phyloP scores from a whole-genome alignment of 1,140 invertebrate species.

The Pectinophora gossypiella region DNA sequence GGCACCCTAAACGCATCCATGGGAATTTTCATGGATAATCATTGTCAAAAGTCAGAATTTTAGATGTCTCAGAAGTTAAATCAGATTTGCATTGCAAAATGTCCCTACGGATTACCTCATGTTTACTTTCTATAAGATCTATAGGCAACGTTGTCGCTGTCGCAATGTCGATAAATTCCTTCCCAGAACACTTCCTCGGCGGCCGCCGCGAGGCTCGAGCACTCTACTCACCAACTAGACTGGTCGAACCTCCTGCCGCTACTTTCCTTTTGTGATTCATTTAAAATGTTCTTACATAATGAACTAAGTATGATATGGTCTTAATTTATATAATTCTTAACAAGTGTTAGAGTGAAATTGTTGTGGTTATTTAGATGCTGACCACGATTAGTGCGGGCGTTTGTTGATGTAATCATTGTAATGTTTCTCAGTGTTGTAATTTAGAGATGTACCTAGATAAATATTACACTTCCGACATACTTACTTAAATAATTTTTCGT shows the following conservation, averaged over 20 bases:
- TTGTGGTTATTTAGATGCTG: slow-evolving; percentile 19
- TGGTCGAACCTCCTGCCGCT: slow-evolving; percentile 7
- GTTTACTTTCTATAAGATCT: too few relatives aligned
- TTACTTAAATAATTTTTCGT: too few relatives aligned
- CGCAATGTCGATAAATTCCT: not conserved
- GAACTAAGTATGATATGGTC: slow-evolving; percentile 9
- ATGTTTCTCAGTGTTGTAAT: too few relatives aligned
- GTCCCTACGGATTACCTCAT: too few relatives aligned
- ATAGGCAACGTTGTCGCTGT: too few relatives aligned
- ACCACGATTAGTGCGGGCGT: slow-evolving; percentile 10
- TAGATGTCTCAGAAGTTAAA: too few relatives aligned
- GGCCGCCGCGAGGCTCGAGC: not conserved
- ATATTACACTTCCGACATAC: too few relatives aligned
- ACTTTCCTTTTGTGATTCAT: slow-evolving; percentile 43
- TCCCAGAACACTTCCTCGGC: not conserved
- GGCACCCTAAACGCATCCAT: too few relatives aligned
- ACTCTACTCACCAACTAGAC: not conserved
- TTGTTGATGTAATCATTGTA: not conserved
- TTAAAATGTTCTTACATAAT: slow-evolving; percentile 27
- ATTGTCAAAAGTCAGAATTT: too few relatives aligned
- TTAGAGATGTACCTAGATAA: too few relatives aligned
- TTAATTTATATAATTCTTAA: slow-evolving; percentile 29
- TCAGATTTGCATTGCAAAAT: too few relatives aligned
- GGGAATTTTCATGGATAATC: too few relatives aligned
- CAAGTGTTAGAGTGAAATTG: slow-evolving; percentile 19